Evolutionary conservation across 2,888 invertebrate species (phyloP).

Genomic region (Platycnemis pennipes): DNA sequence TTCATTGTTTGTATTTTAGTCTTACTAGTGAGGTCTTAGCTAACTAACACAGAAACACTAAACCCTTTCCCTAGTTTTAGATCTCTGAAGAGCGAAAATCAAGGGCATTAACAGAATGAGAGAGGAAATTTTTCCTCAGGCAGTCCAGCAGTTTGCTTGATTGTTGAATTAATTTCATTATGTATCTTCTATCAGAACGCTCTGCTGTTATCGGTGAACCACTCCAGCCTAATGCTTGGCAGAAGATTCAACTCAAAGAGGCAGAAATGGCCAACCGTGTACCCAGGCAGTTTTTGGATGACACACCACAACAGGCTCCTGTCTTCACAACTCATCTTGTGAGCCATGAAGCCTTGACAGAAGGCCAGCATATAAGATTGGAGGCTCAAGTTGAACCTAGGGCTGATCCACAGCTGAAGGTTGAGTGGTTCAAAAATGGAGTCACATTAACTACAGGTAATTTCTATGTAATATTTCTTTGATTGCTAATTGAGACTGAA

Average conservation of each 20-base stretch:
- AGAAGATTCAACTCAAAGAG: constrained; percentile 94
- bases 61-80: too few relatives aligned
- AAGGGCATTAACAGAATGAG: too few relatives aligned
- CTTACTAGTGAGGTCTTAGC: too few relatives aligned
- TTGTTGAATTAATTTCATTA: neutral
- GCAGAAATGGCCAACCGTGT: constrained; percentile 92
- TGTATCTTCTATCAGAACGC: constrained; percentile 78
- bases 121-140: too few relatives aligned
- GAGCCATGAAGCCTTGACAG: constrained; percentile 90
- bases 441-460: constrained; percentile 89
- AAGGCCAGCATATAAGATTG: constrained; percentile 92
- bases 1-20: too few relatives aligned
- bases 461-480: constrained; percentile 42
- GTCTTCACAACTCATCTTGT: constrained; percentile 96
- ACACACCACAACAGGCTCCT: constrained; percentile 93
- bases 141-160: too few relatives aligned
- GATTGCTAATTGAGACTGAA: too few relatives aligned
- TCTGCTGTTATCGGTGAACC: constrained; percentile 91
- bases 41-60: too few relatives aligned
- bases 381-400: constrained; percentile 96
- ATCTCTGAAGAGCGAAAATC: too few relatives aligned
- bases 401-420: constrained; percentile 91
- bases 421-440: constrained; percentile 97
- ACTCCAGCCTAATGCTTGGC: constrained; percentile 94
- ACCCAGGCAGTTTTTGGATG: constrained; percentile 92